A percentile compares a stretch with the other conserved stretches of the same genome.
Evolutionary conservation across 2,888 invertebrate species (phyloP).

Genomic region (Dioctria rufipes): DNA sequence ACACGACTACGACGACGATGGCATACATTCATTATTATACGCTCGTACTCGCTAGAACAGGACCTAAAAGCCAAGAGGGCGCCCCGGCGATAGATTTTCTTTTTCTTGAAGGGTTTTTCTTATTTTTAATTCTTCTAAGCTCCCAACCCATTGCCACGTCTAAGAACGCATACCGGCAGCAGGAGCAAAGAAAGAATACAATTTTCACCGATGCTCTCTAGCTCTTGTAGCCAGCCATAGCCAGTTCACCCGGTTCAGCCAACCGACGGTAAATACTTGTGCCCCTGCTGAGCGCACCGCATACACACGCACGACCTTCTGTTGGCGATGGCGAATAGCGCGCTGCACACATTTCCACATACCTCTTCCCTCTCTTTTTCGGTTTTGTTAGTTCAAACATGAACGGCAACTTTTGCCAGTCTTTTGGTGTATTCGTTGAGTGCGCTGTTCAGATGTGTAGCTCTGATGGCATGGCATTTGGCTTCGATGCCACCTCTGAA

Average conservation of each 20-base stretch:
- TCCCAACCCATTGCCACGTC: slow-evolving; percentile 20
- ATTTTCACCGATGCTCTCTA: neutral
- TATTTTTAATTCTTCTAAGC: slow-evolving; percentile 42
- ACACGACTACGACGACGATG: too few relatives aligned
- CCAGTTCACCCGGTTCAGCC: slow-evolving; percentile 26
- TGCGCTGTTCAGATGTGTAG: slow-evolving; percentile 20
- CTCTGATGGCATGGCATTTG: slow-evolving; percentile 57
- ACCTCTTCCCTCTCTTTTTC: too few relatives aligned
- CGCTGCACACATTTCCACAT: neutral
- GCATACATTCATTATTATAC: neutral
- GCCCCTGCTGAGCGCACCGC: neutral
- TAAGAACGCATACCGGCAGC: slow-evolving; percentile 11
- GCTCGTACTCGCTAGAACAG: slow-evolving; percentile 6
- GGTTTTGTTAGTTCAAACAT: too few relatives aligned
- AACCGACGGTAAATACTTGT: slow-evolving; percentile 48
- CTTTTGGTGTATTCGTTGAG: neutral
- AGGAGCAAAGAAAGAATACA: neutral
- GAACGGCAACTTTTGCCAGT: neutral
- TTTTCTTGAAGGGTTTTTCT: slow-evolving; percentile 53
- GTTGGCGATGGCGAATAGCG: too few relatives aligned
- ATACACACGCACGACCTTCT: neutral
- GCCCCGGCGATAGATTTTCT: neutral
- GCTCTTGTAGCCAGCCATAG: neutral
- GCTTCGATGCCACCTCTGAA: slow-evolving; percentile 57
- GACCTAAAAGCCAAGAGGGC: neutral